Evolutionary conservation across 2,797 vertebrate species (phyloP), one percentile per base, ranked within the genome.

Genomic region (Gorsachius magnificus): DNA sequence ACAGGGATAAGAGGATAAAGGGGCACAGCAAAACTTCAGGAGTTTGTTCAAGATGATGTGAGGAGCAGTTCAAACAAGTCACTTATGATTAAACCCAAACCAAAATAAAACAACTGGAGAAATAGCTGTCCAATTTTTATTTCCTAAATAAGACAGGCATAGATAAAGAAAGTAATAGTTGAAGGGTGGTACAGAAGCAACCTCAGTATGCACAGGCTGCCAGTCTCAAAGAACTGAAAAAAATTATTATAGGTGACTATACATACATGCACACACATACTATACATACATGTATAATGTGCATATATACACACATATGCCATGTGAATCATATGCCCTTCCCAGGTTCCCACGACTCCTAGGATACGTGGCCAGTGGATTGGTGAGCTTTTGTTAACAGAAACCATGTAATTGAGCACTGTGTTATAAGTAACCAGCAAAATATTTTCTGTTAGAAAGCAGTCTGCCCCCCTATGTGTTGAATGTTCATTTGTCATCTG

Each of bases 301-400:
- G 13, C 25, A 53, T 21, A 15, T 15, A 36, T 16, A 51, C 8
- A 46, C 17, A 64, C 10, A 8, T 25, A 38, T 48, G 29, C n/a
- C 24, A 12, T 13, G 14, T 14, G 50, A 70, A 57, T 65, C 28
- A 28, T 24, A 74, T 0, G 11, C 35, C 56, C 41, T 61, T 54
- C 28, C 51, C 26, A 25, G 48, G 26, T 36, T 61, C 53, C 22
- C 48, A 35, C 1, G 0, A 25, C 68, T 54, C 54, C 21, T 41
- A 33, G 38, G n/a, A 66, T 18, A 35, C 0, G 1, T 36, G 18
- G 13, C 35, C 9, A 16, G 6, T 36, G 46, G 24, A 29, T 19
- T 45, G 29, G 29, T 56, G 64, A 70, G 31, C 46, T 60, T 68
- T 43, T 31, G 15, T 54, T 60, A 74, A 61, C 68, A 54, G 16